A percentile compares a stretch with the other conserved stretches of the same genome.
phyloP scores from a whole-genome alignment of 2,888 invertebrate genomes.

The Trachelus iudaicus region DNA sequence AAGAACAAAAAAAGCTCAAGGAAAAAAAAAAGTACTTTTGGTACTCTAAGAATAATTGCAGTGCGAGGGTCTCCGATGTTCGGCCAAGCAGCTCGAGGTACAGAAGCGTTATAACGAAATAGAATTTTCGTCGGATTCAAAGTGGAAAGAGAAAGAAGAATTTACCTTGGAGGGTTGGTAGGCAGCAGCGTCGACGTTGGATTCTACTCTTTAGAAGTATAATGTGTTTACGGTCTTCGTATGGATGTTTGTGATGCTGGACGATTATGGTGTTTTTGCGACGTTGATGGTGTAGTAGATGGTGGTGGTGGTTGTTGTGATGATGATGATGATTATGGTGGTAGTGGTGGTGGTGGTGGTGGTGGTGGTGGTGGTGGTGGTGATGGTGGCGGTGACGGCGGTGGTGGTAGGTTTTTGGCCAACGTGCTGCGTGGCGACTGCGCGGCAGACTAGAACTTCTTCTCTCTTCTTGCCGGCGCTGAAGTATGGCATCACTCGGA shows the following conservation, averaged over 20 bases:
- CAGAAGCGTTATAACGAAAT: neutral
- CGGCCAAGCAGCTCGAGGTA: neutral
- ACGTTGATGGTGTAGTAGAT: slow-evolving; percentile 27
- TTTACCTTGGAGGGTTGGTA: slow-evolving; percentile 56
- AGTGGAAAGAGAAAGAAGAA: neutral
- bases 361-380: slow-evolving; percentile 19
- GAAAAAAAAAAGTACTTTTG: slow-evolving; percentile 2
- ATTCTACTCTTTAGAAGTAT: neutral
- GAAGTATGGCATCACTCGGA: slow-evolving; percentile 62
- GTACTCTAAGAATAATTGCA: neutral
- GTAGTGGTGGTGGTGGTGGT: slow-evolving; percentile 13
- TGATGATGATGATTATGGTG: slow-evolving; percentile 10
- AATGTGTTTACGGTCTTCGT: neutral
- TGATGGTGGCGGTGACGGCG: slow-evolving; percentile 10
- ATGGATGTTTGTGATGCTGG: neutral
- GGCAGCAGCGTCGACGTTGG: slow-evolving; percentile 40
- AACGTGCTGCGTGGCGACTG: slow-evolving; percentile 57
- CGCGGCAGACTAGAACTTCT: slow-evolving; percentile 41
- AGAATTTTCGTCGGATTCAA: neutral
- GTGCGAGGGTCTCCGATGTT: neutral
- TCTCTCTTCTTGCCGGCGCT: slow-evolving; percentile 42
- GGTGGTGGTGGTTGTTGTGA: slow-evolving; percentile 21
- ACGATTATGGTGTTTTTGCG: slow-evolving; percentile 30
- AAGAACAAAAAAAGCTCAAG: neutral
- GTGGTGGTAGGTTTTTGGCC: slow-evolving; percentile 31